Evolutionary conservation across 2,797 vertebrate genomes (phyloP).

Genomic region (Paratrypauchen microcephalus): DNA sequence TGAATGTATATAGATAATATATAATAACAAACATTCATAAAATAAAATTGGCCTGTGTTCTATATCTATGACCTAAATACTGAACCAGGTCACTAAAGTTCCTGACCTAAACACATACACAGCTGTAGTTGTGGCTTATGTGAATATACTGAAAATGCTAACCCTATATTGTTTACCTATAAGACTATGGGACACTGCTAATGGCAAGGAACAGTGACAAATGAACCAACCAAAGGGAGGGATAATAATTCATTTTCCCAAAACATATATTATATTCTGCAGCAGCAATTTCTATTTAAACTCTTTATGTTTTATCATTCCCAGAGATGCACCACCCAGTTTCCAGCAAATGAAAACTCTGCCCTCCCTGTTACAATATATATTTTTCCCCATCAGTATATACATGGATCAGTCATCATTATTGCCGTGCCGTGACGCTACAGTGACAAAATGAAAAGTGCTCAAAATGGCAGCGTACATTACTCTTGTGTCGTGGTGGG

Average conservation of each 20-base stretch:
- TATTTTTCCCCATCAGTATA: constrained; percentile 32
- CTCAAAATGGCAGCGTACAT: constrained; percentile 27
- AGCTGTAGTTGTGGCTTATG: no score
- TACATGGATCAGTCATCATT: constrained; percentile 38
- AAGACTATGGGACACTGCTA: background rate
- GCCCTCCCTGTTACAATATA: constrained; percentile 17
- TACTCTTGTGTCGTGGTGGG: constrained; percentile 36
- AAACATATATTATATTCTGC: constrained; percentile 25
- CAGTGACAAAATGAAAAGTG: constrained; percentile 50
- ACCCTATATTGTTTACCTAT: background rate
- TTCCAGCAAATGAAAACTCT: constrained; percentile 22
- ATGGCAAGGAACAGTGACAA: constrained; percentile 38
- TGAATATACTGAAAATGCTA: background rate
- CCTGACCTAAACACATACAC: no score
- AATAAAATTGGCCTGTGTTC: background rate
- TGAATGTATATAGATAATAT: background rate
- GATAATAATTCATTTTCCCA: constrained; percentile 50
- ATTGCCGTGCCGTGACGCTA: constrained; percentile 61
- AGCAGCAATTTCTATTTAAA: constrained; percentile 33
- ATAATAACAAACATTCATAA: background rate
- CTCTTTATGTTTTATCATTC: constrained; percentile 70
- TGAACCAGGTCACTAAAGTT: no score
- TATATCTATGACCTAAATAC: no score
- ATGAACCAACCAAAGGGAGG: constrained; percentile 71
- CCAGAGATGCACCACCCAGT: constrained; percentile 62